Conservation (phyloP, 2,888 invertebrate genomes). For the Nomada ferruginata region DNA sequence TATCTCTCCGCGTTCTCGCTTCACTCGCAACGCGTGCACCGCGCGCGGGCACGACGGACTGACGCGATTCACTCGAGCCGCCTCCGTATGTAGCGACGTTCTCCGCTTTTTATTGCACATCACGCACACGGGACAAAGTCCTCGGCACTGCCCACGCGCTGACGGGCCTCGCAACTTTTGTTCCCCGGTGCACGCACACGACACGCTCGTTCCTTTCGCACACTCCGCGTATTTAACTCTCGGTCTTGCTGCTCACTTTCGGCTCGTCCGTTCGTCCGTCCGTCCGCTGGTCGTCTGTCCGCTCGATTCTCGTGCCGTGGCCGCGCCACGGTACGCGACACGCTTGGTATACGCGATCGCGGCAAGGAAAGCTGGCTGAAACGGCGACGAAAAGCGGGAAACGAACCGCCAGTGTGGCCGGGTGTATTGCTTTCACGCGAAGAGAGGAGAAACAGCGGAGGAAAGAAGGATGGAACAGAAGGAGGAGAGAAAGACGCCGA, state of each 20-base stretch:
- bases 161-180: not conserved
- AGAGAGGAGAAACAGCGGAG: not conserved
- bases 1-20: constrained; percentile 9
- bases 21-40: constrained; percentile 22
- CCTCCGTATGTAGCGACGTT: constrained; percentile 45
- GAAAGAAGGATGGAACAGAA: constrained; percentile 9
- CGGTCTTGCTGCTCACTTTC: not conserved
- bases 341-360: not conserved
- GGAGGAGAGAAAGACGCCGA: constrained; percentile 19
- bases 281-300: not conserved
- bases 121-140: not conserved
- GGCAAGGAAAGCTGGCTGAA: too few relatives aligned
- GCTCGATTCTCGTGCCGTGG: not conserved
- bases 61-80: constrained; percentile 51
- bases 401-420: not conserved
- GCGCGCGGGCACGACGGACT: constrained; percentile 22
- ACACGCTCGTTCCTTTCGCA: not conserved
- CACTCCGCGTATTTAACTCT: not conserved
- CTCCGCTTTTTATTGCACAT: constrained; percentile 12
- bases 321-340: not conserved
- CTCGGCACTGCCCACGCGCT: constrained; percentile 7
- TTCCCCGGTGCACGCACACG: constrained; percentile 5
- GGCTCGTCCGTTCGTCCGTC: not conserved
- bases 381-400: not conserved
- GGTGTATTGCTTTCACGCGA: not conserved